phyloP scores from a whole-genome alignment of 2,113 vertebrate species.

The Danio rerio region DNA sequence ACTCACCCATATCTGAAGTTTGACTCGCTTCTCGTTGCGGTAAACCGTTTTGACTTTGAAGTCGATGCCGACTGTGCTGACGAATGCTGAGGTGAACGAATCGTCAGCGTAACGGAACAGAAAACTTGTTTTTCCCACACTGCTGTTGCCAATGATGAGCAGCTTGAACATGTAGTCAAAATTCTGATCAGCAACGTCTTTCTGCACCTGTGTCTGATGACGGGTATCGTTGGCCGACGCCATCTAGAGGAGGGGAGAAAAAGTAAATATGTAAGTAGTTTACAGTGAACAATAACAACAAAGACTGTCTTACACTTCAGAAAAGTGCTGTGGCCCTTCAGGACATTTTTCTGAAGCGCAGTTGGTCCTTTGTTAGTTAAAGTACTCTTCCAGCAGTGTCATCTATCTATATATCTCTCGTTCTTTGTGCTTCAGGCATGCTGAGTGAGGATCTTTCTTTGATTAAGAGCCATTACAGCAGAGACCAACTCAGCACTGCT shows the following conservation, averaged over 20 bases:
- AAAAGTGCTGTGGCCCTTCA: no score
- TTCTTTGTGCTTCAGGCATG: slow-evolving; percentile 33
- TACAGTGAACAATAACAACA: no score
- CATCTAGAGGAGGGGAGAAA: slow-evolving; percentile 71
- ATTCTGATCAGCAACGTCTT: slow-evolving; percentile 87
- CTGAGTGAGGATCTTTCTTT: slow-evolving; percentile 51
- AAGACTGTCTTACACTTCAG: no score
- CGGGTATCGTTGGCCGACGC: slow-evolving; percentile 78
- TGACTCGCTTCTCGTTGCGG: slow-evolving; percentile 86
- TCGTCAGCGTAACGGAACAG: slow-evolving; percentile 89
- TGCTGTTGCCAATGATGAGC: slow-evolving; percentile 89
- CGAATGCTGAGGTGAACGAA: slow-evolving; percentile 89
- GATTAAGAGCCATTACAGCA: slow-evolving; percentile 59
- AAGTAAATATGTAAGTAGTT: background rate
- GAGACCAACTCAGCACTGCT: slow-evolving; percentile 68
- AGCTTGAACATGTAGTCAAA: slow-evolving; percentile 96
- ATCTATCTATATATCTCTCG: slow-evolving; percentile 13
- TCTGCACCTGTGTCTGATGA: slow-evolving; percentile 64
- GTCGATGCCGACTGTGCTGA: slow-evolving; percentile 92
- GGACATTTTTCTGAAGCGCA: background rate
- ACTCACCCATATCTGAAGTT: slow-evolving; percentile 93
- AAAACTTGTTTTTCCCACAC: slow-evolving; percentile 90
- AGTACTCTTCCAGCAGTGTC: background rate
- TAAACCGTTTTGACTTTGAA: slow-evolving; percentile 93
- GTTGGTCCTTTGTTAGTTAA: background rate